Conservation (phyloP, 2,113 vertebrate species). For the Hypocryptadius cinnamomeus region DNA sequence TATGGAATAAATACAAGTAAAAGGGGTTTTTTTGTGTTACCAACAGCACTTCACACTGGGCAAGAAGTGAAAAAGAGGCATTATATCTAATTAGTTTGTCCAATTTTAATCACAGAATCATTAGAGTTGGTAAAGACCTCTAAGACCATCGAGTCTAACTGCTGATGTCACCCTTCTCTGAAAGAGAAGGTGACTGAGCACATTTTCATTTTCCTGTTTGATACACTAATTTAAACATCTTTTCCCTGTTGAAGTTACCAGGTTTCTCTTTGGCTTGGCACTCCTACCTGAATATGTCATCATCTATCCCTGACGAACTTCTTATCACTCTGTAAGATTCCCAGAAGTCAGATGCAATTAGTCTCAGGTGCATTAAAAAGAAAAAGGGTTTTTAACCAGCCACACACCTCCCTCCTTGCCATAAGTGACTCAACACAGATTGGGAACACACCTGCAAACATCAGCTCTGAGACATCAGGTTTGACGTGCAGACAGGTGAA, state of each 20-base stretch:
- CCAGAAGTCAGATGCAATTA: neutral
- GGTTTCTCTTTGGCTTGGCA: neutral
- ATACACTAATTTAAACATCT: neutral
- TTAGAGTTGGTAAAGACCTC: neutral
- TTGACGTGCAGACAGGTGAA: conserved; percentile 97
- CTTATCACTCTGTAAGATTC: neutral
- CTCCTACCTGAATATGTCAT: neutral
- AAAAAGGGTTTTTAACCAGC: rapidly evolving
- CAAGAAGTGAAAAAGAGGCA: neutral
- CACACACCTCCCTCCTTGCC: neutral
- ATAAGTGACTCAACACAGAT: neutral
- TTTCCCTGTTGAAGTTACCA: neutral
- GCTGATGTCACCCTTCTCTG: neutral
- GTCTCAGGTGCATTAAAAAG: neutral
- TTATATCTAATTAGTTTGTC: neutral
- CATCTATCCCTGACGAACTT: neutral
- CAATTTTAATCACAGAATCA: neutral
- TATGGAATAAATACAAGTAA: neutral
- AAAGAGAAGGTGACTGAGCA: neutral
- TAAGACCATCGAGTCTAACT: neutral
- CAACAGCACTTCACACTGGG: neutral
- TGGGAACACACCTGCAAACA: conserved; percentile 87
- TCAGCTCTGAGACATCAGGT: conserved; percentile 95
- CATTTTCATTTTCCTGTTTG: neutral
- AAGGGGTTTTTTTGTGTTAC: neutral